A percentile compares a stretch with the other conserved stretches of the same genome.
These are phyloP conservation scores for Escarpia spicata DNA, from an alignment of 2,888 invertebrate genomes.

Conservation along the genomic window DNA sequence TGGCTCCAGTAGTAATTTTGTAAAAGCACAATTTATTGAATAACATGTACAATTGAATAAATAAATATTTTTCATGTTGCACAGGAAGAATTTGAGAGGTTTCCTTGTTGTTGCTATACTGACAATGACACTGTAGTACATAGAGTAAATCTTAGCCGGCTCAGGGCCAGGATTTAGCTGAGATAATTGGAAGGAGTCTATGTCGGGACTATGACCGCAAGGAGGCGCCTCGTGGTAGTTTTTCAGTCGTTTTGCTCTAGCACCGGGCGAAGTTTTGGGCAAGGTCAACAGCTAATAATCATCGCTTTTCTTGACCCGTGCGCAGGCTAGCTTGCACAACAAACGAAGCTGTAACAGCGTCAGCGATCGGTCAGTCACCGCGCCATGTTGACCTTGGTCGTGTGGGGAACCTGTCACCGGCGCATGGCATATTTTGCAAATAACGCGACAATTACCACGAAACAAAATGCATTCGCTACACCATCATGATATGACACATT, in stretches of 20 bases:
- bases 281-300: neutral
- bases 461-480: neutral
- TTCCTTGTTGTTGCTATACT: too few relatives aligned
- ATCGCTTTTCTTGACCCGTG: neutral
- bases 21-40: too few relatives aligned
- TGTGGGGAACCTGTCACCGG: slow-evolving; percentile 6
- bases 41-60: too few relatives aligned
- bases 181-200: too few relatives aligned
- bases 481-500: neutral
- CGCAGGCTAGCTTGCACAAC: neutral
- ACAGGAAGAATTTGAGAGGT: too few relatives aligned
- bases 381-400: slow-evolving; percentile 16
- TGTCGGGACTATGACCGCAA: neutral
- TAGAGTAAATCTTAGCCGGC: too few relatives aligned
- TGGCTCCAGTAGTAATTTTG: too few relatives aligned
- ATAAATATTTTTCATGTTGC: too few relatives aligned
- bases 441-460: neutral
- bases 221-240: neutral
- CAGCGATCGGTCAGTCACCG: neutral
- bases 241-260: slow-evolving; percentile 10
- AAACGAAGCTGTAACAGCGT: neutral
- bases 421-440: slow-evolving; percentile 8
- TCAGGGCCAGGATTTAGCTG: too few relatives aligned
- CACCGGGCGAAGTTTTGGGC: neutral
- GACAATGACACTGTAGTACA: too few relatives aligned